Evolutionary conservation across 2,797 vertebrate genomes (phyloP).

Genomic region (Danio aesculapii): DNA sequence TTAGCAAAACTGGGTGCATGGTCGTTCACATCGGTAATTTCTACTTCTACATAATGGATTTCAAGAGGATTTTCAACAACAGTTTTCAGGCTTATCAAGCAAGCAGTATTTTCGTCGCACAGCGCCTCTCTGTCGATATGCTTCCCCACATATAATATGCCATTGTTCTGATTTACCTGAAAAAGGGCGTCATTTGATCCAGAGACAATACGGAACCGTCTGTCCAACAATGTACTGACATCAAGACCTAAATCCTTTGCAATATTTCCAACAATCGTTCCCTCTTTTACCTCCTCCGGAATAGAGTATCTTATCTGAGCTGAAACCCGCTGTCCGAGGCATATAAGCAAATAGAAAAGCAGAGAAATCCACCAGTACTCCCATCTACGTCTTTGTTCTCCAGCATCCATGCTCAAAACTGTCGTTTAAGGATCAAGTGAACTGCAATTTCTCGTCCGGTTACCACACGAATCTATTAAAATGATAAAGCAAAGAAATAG

Average conservation of each 20-base stretch:
- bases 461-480: not conserved
- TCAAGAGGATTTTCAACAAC: slow-evolving; percentile 80
- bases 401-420: slow-evolving; percentile 41
- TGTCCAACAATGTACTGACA: slow-evolving; percentile 63
- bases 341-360: slow-evolving; percentile 1
- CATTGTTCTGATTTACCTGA: slow-evolving; percentile 64
- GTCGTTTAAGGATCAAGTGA: not conserved
- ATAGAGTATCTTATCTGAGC: slow-evolving; percentile 74
- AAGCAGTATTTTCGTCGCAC: slow-evolving; percentile 64
- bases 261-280: slow-evolving; percentile 78
- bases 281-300: slow-evolving; percentile 73
- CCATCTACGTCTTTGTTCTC: slow-evolving; percentile 36
- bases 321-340: slow-evolving; percentile 16
- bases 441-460: not conserved
- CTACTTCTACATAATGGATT: slow-evolving; percentile 79
- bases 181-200: slow-evolving; percentile 68
- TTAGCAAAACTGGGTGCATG: slow-evolving; percentile 68
- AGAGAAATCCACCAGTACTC: not conserved
- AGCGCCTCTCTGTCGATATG: slow-evolving; percentile 73
- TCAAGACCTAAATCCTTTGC: slow-evolving; percentile 80
- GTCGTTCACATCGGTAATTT: slow-evolving; percentile 77
- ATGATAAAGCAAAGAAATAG: no score
- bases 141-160: slow-evolving; percentile 62
- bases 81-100: slow-evolving; percentile 77
- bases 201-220: slow-evolving; percentile 78